Base-by-base conservation (phyloP, 2,888 invertebrate genomes). In the Melinaea menophilus region DNA sequence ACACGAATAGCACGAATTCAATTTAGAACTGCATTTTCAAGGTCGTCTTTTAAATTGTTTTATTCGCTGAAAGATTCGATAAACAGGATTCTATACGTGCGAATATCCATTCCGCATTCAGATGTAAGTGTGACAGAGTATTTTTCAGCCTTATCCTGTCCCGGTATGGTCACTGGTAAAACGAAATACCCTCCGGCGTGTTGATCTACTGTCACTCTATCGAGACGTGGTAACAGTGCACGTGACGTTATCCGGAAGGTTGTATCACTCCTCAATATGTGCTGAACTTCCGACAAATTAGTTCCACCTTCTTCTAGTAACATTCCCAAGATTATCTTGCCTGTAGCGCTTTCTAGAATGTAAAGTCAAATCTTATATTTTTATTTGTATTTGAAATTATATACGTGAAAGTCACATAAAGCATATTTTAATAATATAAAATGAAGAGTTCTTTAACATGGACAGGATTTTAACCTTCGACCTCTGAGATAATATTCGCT, bases 81-180 rank as follows among this genome's bases (percentile, higher is more conserved):
- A 62, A 90, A 87, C 9, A 86, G 51, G 57, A 90, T 79, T 71
- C 76, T 84, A 62, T 90, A 90, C 9, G 82, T 84, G 11, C 91
- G 84, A 62, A 91, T 79, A 67, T 91, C 91, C 84, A 88, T 84
- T 41, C 87, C 86, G 64, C 87, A 88, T 5, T 86, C 84, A 2
- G 91, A 91, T 7, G 82, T 85, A n/a, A 91, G 75, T 5, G 80
- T 81, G 5, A 91, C 66, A 2, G 83, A 71, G 67, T 84, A 86
- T 72, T 86, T 89, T 62, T 88, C 87, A 1, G 79, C 69, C 55
- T 77, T 80, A 45, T 83, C 80, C 4, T 76, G 72, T 2, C 70
- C 67, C 0, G 85, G 81, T 60, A 87, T 63, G 4, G 85, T 86
- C 48, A 87, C 71, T 0, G 84, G 86, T 37, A 90, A 66, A 2